Conservation (phyloP, 2,888 invertebrate genomes). For the Pollenia labialis region DNA sequence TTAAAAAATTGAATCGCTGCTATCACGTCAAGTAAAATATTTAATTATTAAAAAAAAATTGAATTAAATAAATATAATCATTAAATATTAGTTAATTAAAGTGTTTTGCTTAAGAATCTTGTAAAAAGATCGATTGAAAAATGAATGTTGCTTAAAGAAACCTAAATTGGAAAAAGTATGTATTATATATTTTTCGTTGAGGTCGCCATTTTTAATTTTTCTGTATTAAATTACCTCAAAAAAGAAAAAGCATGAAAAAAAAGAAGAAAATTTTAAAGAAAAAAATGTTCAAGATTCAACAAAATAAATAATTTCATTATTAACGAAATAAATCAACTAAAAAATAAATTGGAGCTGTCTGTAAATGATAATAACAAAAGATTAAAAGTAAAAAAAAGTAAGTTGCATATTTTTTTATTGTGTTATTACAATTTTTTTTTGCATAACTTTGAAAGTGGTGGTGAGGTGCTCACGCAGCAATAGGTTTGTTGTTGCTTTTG, state of each 20-base stretch:
- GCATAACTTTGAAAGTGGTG: slow-evolving; percentile 46
- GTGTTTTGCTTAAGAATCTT: not conserved
- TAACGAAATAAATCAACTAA: not conserved
- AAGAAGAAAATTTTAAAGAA: slow-evolving; percentile 54
- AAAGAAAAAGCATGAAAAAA: slow-evolving; percentile 60
- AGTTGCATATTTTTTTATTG: slow-evolving; percentile 32
- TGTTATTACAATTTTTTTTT: slow-evolving; percentile 16
- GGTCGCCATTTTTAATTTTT: slow-evolving; percentile 69
- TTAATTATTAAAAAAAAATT: slow-evolving; percentile 28
- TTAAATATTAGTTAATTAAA: slow-evolving; percentile 1
- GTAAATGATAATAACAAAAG: not conserved
- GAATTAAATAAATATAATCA: slow-evolving; percentile 23
- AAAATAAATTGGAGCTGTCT: slow-evolving; percentile 3
- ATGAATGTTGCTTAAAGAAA: slow-evolving; percentile 17
- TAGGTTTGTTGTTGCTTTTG: slow-evolving; percentile 43
- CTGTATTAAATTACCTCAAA: slow-evolving; percentile 67
- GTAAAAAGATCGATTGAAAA: slow-evolving; percentile 9
- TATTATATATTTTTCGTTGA: slow-evolving; percentile 29
- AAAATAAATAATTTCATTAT: slow-evolving; percentile 14
- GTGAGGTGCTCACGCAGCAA: slow-evolving; percentile 18
- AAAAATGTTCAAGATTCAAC: slow-evolving; percentile 12
- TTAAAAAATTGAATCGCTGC: no score
- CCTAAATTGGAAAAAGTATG: slow-evolving; percentile 13
- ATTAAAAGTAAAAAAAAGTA: slow-evolving; percentile 27
- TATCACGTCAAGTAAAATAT: slow-evolving; percentile 36